Percentiles rank a stretch among this genome's conserved stretches.
Evolutionary conservation across 1,140 invertebrate genomes (phyloP).

Genomic region (Platyscapa corneri): DNA sequence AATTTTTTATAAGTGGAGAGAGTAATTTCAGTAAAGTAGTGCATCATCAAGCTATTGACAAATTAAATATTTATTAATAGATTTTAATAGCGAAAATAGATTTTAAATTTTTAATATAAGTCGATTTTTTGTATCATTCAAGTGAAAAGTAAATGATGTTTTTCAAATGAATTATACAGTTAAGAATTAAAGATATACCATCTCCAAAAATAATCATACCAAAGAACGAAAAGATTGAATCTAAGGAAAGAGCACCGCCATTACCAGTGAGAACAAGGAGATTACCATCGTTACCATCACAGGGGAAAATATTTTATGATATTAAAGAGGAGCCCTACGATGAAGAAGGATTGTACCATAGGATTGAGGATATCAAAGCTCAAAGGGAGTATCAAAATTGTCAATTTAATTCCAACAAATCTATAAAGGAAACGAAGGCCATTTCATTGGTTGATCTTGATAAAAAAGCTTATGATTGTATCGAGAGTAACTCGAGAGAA

Average conservation of each 20-base stretch:
- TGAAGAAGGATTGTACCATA: constrained; percentile 69
- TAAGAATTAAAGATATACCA: constrained; percentile 33
- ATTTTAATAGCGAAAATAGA: too few species aligned
- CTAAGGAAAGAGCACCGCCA: constrained; percentile 53
- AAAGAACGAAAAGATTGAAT: constrained; percentile 16
- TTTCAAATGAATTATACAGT: background rate
- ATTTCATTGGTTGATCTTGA: constrained; percentile 42
- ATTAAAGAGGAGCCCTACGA: constrained; percentile 59
- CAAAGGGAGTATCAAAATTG: constrained; percentile 62
- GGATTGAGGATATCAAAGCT: constrained; percentile 65
- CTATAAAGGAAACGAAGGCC: constrained; percentile 10
- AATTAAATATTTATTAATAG: too few species aligned
- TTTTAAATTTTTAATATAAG: too few species aligned
- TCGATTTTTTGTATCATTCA: background rate
- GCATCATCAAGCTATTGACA: too few species aligned
- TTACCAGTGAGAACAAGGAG: constrained; percentile 62
- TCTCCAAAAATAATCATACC: constrained; percentile 11
- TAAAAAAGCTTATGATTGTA: constrained; percentile 62
- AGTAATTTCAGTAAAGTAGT: too few species aligned
- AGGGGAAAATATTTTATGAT: constrained; percentile 37
- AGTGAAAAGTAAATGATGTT: too few species aligned
- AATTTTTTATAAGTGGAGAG: too few species aligned
- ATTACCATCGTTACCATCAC: constrained; percentile 63
- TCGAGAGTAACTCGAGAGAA: constrained; percentile 17
- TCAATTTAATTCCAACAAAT: constrained; percentile 3